phyloP scores from a whole-genome alignment of 2,888 invertebrate species.

The Phaedon cochleariae region DNA sequence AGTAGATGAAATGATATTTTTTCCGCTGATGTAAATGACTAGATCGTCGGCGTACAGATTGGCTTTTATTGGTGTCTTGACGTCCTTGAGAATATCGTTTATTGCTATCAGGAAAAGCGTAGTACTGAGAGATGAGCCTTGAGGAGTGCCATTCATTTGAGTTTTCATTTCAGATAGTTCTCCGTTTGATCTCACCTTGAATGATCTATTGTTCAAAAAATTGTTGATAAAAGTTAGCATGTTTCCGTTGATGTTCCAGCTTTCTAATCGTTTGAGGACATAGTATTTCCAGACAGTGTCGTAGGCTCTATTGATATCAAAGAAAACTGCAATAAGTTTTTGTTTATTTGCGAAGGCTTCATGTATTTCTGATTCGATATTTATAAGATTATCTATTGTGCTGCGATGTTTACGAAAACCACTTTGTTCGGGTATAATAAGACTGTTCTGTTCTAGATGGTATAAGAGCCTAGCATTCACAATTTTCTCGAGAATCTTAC shows the following conservation, averaged over 20 bases:
- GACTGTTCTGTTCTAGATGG: background rate
- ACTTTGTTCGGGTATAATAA: background rate
- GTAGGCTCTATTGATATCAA: conserved; percentile 6
- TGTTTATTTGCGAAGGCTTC: conserved; percentile 11
- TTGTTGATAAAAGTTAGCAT: background rate
- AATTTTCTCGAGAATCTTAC: conserved; percentile 7
- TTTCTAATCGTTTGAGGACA: background rate
- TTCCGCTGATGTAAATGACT: background rate
- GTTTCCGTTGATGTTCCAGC: background rate
- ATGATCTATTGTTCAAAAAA: background rate
- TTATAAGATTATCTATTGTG: background rate
- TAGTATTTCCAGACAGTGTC: background rate
- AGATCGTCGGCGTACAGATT: background rate
- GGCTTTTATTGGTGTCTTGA: background rate
- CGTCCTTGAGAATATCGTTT: too few relatives aligned
- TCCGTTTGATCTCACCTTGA: background rate
- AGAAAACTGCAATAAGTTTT: conserved; percentile 7
- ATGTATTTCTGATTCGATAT: background rate
- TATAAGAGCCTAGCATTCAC: conserved; percentile 1
- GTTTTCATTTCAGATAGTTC: background rate
- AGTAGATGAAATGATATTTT: background rate
- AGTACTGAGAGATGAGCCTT: background rate
- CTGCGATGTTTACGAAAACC: background rate
- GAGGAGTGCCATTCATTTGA: background rate
- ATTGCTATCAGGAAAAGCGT: too few relatives aligned